These are phyloP conservation scores for Athrips mouffetella DNA, from an alignment of 2,888 invertebrate genomes.

Conservation along the genomic window DNA sequence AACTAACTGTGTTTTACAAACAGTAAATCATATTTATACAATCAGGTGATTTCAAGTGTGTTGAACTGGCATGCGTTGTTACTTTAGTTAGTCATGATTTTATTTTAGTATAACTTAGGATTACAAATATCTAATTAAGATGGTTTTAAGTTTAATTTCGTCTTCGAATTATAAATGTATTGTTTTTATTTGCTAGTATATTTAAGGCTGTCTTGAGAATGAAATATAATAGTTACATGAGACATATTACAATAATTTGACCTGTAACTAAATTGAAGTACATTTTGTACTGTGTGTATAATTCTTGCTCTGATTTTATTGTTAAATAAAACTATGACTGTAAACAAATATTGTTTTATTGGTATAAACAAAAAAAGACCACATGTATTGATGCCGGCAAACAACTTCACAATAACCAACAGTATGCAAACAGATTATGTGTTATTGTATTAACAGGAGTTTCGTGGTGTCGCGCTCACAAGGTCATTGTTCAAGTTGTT, in stretches of 20 bases:
- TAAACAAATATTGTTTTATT: not conserved
- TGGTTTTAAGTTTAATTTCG: not conserved
- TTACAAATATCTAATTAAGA: not conserved
- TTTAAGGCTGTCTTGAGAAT: not conserved
- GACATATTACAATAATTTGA: not conserved
- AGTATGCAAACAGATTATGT: too few species aligned
- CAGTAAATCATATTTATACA: not conserved
- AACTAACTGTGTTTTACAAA: too few species aligned
- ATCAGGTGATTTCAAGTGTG: constrained; percentile 11
- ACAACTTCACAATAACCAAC: too few species aligned
- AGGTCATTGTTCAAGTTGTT: too few species aligned
- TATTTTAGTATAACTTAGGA: not conserved
- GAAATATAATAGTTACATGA: not conserved
- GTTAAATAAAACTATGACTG: constrained; percentile 3
- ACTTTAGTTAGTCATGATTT: constrained; percentile 4
- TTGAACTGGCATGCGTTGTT: not conserved
- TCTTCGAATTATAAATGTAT: not conserved
- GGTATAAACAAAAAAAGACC: not conserved
- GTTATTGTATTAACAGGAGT: too few species aligned
- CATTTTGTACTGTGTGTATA: not conserved
- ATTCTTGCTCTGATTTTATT: not conserved
- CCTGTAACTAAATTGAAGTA: not conserved
- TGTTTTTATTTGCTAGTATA: not conserved
- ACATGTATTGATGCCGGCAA: too few species aligned
- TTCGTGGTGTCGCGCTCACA: too few species aligned